Conservation (phyloP, 2,888 invertebrate genomes). For the Epistrophella euchroma region DNA sequence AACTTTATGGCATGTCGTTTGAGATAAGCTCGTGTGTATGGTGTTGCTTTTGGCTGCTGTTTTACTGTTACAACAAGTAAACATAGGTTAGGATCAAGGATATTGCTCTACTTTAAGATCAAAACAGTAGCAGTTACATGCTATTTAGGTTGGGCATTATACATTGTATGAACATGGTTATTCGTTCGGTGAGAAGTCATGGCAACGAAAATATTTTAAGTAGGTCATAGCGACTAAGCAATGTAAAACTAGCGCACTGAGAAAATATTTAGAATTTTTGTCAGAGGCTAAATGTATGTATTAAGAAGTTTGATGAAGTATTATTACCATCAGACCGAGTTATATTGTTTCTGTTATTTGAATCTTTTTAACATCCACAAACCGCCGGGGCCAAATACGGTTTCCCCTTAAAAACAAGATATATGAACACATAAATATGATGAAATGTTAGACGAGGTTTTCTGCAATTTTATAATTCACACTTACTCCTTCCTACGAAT, state of each 20-base stretch:
- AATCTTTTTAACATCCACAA: too few species aligned
- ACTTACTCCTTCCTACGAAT: too few species aligned
- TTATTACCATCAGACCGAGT: too few species aligned
- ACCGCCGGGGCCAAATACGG: too few species aligned
- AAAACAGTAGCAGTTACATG: constrained; percentile 30
- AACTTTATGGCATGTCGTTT: constrained; percentile 63
- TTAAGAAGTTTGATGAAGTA: too few species aligned
- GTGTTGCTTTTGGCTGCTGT: constrained; percentile 36
- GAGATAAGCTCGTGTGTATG: constrained; percentile 57
- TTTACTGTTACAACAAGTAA: constrained; percentile 47
- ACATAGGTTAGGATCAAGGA: constrained; percentile 55
- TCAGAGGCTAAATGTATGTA: too few species aligned
- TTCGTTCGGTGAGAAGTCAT: not conserved
- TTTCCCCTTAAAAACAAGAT: too few species aligned
- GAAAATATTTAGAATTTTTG: not conserved
- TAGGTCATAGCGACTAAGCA: not conserved
- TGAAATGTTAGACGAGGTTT: too few species aligned
- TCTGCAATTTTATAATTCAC: too few species aligned
- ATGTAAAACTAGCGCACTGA: not conserved
- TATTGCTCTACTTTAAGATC: constrained; percentile 41
- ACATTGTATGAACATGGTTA: not conserved
- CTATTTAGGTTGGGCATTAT: not conserved
- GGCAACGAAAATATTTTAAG: not conserved
- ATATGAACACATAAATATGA: too few species aligned
- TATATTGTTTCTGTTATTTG: too few species aligned